Evolutionary conservation across 2,888 invertebrate species (phyloP).

Genomic region (Odontocolon sp.): DNA sequence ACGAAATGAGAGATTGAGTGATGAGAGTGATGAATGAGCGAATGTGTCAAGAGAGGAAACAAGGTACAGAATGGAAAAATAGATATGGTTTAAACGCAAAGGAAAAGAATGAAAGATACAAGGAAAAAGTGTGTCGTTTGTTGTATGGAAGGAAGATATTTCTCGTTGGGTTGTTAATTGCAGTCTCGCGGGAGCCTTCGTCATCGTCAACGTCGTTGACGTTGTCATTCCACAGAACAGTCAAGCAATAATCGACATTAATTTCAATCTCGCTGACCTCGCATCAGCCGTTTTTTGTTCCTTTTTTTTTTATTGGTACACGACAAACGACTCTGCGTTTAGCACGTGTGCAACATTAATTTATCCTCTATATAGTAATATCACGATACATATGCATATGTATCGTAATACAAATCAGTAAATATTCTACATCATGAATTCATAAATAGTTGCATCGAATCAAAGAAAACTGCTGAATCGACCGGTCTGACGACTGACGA

Average conservation of each 20-base stretch:
- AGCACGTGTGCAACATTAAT: no score
- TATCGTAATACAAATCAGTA: no score
- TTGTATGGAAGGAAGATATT: slow-evolving; percentile 36
- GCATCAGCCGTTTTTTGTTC: slow-evolving; percentile 32
- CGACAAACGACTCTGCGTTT: slow-evolving; percentile 33
- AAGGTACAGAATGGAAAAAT: not conserved
- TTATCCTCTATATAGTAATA: no score
- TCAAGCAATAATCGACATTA: slow-evolving; percentile 61
- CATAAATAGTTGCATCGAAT: no score
- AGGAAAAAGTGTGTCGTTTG: slow-evolving; percentile 3
- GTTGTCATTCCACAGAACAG: slow-evolving; percentile 49
- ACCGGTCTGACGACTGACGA: slow-evolving; percentile 24
- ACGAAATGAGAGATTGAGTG: no score
- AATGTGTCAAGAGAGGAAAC: slow-evolving; percentile 21
- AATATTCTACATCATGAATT: no score
- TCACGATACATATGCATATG: no score
- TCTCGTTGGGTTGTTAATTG: slow-evolving; percentile 57
- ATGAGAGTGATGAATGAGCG: slow-evolving; percentile 37
- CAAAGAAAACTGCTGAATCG: no score
- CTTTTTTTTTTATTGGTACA: slow-evolving; percentile 23
- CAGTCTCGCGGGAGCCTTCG: slow-evolving; percentile 45
- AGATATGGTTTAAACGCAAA: no score
- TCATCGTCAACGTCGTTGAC: slow-evolving; percentile 43
- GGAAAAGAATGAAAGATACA: slow-evolving; percentile 9
- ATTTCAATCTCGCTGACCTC: slow-evolving; percentile 63